Evolutionary conservation across 2,888 invertebrate species (phyloP), one percentile per base, ranked within the genome.

Genomic region (Clunio marinus): DNA sequence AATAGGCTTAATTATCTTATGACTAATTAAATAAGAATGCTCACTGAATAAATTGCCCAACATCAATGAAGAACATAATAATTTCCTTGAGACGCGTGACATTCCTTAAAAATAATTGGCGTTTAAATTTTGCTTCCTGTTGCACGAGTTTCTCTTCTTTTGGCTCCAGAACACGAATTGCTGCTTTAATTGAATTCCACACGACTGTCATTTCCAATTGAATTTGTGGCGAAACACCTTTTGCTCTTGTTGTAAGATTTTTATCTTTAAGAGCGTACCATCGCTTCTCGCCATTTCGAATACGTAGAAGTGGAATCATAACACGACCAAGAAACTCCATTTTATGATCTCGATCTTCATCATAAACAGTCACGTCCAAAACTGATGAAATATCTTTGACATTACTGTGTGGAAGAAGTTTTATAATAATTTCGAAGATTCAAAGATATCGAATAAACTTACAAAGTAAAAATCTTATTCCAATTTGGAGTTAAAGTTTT

Each of bases 391-490:
- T 93, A 76, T 99, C 99, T 76, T 96, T 93, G n/a, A 93, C 87
- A 77, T 92, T 92, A 76, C 89, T 89, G 77, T 68, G 82, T 80
- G 60, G 8, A 20, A 51, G 3, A 41, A 41, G 13, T n/a, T 7
- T 41, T 41, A n/a, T 4, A 41, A 51, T 51, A 20, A 4, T 3
- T 7, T 51, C 22, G 51, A 4, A 1, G 22, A 51, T 57, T 20
- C 69, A 7, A 20, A 32, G 32, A 32, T 32, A 2, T 17, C 51
- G 8, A 17, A 51, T 32, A 25, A 69, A 84, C 91, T 86, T 81
- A 95, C 93, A 99, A 97, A 55, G 94, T 96, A 77, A 98, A 99
- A 72, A 97, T 93, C 80, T 98, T 98, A 82, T 96, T 95, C 99
- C 99, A 99, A 72, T 89, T 93, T 0, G 99, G 99, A 67, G 89